Evolutionary conservation across 2,888 invertebrate species (phyloP).

Genomic region (Agonopterix arenella): DNA sequence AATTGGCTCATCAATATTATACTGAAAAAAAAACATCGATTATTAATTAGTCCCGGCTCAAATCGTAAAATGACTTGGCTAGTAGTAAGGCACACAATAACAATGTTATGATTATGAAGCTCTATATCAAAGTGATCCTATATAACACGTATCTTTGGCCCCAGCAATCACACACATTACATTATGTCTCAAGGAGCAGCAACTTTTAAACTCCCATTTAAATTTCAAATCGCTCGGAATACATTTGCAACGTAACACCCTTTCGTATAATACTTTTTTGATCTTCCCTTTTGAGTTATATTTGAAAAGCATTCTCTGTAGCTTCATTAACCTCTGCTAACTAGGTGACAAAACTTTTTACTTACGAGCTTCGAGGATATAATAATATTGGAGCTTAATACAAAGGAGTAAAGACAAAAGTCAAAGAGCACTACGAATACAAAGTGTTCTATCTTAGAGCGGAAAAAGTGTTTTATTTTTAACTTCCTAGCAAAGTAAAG

Average conservation of each 20-base stretch:
- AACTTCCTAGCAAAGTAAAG: no score
- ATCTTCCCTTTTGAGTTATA: slow-evolving; percentile 30
- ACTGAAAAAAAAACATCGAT: no score
- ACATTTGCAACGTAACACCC: slow-evolving; percentile 61
- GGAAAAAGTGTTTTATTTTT: no score
- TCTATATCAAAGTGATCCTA: no score
- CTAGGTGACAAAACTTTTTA: slow-evolving; percentile 29
- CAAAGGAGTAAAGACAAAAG: neutral
- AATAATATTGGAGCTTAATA: neutral
- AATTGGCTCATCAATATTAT: no score
- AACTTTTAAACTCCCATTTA: slow-evolving; percentile 66
- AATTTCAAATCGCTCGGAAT: slow-evolving; percentile 64
- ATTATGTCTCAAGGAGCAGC: slow-evolving; percentile 34
- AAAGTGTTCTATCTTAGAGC: no score
- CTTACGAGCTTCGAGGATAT: slow-evolving; percentile 11
- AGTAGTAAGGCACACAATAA: no score
- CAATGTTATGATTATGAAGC: no score
- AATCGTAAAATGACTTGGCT: no score
- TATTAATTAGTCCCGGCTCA: no score
- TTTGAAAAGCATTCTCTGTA: slow-evolving; percentile 15
- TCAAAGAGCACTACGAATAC: neutral
- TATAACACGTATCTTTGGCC: neutral
- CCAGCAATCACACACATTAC: slow-evolving; percentile 39
- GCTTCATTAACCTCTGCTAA: slow-evolving; percentile 30
- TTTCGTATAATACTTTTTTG: slow-evolving; percentile 35